A percentile compares a stretch with the other conserved stretches of the same genome.
phyloP scores from a whole-genome alignment of 2,113 vertebrate genomes.

The Raja brachyura region DNA sequence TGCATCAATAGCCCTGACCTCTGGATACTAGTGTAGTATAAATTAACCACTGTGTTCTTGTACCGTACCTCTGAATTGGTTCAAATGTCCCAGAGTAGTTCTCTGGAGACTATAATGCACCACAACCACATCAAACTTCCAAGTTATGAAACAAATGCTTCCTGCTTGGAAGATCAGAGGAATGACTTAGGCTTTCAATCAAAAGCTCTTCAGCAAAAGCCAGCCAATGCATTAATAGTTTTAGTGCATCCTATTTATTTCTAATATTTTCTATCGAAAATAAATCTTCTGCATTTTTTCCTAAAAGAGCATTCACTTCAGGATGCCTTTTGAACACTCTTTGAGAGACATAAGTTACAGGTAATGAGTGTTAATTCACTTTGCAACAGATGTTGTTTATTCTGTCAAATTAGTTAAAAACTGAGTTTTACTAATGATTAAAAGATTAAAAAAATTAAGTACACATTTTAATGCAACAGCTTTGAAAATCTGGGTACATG shows the following conservation, averaged over 20 bases:
- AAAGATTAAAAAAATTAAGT: background rate
- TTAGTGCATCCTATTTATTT: too few relatives aligned
- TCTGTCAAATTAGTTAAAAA: constrained; percentile 8
- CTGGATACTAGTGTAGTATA: too few relatives aligned
- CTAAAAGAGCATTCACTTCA: background rate
- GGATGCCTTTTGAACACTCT: background rate
- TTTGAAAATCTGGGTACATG: background rate
- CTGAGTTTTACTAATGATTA: constrained; percentile 1
- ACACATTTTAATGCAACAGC: background rate
- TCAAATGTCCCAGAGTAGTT: too few relatives aligned
- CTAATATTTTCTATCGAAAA: background rate
- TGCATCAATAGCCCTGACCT: too few relatives aligned
- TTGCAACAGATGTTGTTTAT: constrained; percentile 23
- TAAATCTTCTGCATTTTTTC: background rate
- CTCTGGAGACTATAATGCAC: too few relatives aligned
- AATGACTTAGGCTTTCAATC: too few relatives aligned
- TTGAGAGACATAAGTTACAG: background rate
- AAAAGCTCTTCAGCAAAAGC: background rate
- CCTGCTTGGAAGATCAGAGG: too few relatives aligned
- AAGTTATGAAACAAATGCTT: background rate
- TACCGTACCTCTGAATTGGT: too few relatives aligned
- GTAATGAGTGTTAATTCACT: background rate
- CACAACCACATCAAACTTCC: background rate
- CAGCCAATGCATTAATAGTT: background rate
- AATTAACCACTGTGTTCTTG: too few relatives aligned